Conservation (phyloP, 2,113 vertebrate species). For the Alces alces region DNA sequence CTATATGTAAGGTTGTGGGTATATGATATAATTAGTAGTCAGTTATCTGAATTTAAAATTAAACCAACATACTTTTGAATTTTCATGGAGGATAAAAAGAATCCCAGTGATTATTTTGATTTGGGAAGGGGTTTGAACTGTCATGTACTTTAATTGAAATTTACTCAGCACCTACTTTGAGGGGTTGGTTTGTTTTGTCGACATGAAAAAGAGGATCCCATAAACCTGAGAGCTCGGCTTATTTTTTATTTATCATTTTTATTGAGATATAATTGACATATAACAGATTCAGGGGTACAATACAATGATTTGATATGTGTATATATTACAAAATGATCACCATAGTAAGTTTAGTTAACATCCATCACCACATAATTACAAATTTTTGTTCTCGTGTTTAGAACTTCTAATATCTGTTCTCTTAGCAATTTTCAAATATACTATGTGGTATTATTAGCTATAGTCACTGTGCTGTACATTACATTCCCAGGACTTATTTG, state of each 20-base stretch:
- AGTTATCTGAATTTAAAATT: slow-evolving; percentile 6
- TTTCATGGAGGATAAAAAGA: neutral
- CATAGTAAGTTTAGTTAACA: neutral
- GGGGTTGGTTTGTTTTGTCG: neutral
- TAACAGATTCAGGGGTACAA: neutral
- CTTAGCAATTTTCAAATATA: neutral
- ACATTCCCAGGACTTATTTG: neutral
- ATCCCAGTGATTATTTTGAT: neutral
- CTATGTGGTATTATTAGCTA: neutral
- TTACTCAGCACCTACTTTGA: neutral
- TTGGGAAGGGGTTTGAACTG: neutral
- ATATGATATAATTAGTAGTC: neutral
- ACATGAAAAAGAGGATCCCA: neutral
- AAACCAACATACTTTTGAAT: neutral
- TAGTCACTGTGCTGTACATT: neutral
- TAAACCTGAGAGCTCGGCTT: neutral
- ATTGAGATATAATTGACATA: neutral
- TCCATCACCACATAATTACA: neutral
- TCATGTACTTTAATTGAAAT: neutral
- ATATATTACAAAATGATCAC: neutral
- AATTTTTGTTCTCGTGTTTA: neutral
- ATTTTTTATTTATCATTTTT: neutral
- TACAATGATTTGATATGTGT: neutral
- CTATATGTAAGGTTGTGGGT: neutral
- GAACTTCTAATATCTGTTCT: neutral